Percentiles rank a stretch among this genome's conserved stretches.
Evolutionary conservation across 2,113 vertebrate genomes (phyloP).

Genomic region (Salvelinus sp.): DNA sequence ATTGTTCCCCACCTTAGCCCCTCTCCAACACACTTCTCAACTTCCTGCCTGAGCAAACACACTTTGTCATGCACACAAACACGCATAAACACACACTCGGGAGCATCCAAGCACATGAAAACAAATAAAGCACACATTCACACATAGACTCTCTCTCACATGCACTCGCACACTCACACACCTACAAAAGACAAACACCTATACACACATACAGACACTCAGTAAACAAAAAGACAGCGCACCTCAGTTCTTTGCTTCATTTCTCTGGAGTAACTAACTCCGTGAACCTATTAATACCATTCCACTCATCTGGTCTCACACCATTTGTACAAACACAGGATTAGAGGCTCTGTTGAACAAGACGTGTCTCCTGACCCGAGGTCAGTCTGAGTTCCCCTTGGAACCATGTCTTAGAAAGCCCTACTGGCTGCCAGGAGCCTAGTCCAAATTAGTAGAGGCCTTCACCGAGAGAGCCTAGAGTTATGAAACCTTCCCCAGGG

Average conservation of each 20-base stretch:
- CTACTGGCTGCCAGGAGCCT: not conserved
- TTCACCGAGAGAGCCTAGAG: slow-evolving; percentile 25
- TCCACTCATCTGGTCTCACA: too few relatives aligned
- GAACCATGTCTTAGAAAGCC: not conserved
- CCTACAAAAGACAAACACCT: not conserved
- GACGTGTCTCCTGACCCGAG: not conserved
- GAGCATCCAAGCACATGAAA: not conserved
- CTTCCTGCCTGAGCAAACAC: slow-evolving; percentile 5
- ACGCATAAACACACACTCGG: slow-evolving; percentile 13
- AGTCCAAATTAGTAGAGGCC: slow-evolving; percentile 26
- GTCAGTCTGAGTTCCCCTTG: not conserved
- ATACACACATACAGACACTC: not conserved
- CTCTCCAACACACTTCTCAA: slow-evolving; percentile 12
- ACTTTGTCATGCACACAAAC: not conserved
- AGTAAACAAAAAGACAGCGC: not conserved
- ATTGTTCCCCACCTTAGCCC: slow-evolving; percentile 1
- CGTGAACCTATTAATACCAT: not conserved
- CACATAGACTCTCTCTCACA: not conserved
- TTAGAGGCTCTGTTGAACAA: not conserved
- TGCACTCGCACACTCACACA: slow-evolving; percentile 12
- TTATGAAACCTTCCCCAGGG: slow-evolving; percentile 22
- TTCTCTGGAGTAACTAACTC: not conserved
- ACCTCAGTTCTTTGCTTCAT: not conserved
- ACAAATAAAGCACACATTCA: not conserved
- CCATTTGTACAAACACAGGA: not conserved